Evolutionary conservation across 2,888 invertebrate genomes (phyloP).

Genomic region (Isoperla grammatica): DNA sequence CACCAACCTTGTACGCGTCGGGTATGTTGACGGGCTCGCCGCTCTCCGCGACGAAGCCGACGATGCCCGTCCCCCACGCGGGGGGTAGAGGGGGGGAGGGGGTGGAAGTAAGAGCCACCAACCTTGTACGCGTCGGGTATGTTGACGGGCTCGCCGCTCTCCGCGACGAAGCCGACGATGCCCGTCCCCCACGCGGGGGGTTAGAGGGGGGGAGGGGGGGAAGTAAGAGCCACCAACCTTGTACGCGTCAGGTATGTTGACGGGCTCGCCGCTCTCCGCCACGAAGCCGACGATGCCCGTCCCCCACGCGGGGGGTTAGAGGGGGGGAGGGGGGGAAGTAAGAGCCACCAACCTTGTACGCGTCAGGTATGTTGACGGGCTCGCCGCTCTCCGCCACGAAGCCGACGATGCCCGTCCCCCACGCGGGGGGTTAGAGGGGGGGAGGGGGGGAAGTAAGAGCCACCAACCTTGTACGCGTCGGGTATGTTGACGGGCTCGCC

Average conservation of each 20-base stretch:
- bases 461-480: constrained; percentile 82
- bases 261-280: constrained; percentile 85
- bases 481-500: constrained; percentile 92
- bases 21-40: constrained; percentile 92
- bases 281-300: too few relatives aligned
- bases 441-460: too few relatives aligned
- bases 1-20: constrained; percentile 87
- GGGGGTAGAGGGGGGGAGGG: too few relatives aligned
- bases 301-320: too few relatives aligned
- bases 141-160: constrained; percentile 87
- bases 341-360: constrained; percentile 69
- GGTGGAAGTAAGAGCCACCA: too few relatives aligned
- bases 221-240: too few relatives aligned
- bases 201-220: too few relatives aligned
- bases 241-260: constrained; percentile 94
- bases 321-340: too few relatives aligned
- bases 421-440: too few relatives aligned
- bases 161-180: too few relatives aligned
- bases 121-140: constrained; percentile 95
- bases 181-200: too few relatives aligned
- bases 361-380: constrained; percentile 92
- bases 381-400: constrained; percentile 90
- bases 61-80: constrained; percentile 88
- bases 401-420: constrained; percentile 89
- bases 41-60: constrained; percentile 89